Evolutionary conservation across 2,888 invertebrate species (phyloP).

Genomic region (Eumerus sabulonum): DNA sequence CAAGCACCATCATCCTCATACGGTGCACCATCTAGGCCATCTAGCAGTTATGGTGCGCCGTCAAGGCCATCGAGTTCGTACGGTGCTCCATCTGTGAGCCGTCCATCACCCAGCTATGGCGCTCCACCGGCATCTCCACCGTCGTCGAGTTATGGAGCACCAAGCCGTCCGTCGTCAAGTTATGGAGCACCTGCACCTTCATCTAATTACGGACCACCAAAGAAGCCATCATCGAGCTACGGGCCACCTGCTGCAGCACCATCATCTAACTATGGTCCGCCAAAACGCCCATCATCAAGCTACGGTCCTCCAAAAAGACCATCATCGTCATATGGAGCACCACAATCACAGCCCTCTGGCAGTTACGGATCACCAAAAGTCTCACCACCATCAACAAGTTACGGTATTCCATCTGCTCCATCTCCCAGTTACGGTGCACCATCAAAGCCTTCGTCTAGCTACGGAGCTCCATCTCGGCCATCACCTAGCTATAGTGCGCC

Average conservation of each 20-base stretch:
- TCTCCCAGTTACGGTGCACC: slow-evolving; percentile 69
- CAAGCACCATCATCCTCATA: slow-evolving; percentile 75
- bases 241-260: slow-evolving; percentile 79
- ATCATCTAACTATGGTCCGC: slow-evolving; percentile 71
- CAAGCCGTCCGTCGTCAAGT: slow-evolving; percentile 69
- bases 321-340: slow-evolving; percentile 74
- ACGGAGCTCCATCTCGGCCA: slow-evolving; percentile 75
- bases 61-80: slow-evolving; percentile 75
- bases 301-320: slow-evolving; percentile 76
- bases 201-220: slow-evolving; percentile 72
- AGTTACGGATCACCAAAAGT: slow-evolving; percentile 65
- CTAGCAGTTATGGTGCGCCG: slow-evolving; percentile 75
- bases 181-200: slow-evolving; percentile 75
- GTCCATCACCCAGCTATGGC: slow-evolving; percentile 80
- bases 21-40: slow-evolving; percentile 72
- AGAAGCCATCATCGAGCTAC: slow-evolving; percentile 78
- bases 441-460: slow-evolving; percentile 73
- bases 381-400: slow-evolving; percentile 80
- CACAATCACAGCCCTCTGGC: slow-evolving; percentile 76
- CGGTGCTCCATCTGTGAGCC: slow-evolving; percentile 75
- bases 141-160: slow-evolving; percentile 77
- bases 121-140: slow-evolving; percentile 77
- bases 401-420: slow-evolving; percentile 80
- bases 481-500: slow-evolving; percentile 50
- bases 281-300: slow-evolving; percentile 74